Percentiles rank a stretch among this genome's conserved stretches.
Conservation (phyloP, 2,888 invertebrate genomes). For the Eupithecia centaureata region DNA sequence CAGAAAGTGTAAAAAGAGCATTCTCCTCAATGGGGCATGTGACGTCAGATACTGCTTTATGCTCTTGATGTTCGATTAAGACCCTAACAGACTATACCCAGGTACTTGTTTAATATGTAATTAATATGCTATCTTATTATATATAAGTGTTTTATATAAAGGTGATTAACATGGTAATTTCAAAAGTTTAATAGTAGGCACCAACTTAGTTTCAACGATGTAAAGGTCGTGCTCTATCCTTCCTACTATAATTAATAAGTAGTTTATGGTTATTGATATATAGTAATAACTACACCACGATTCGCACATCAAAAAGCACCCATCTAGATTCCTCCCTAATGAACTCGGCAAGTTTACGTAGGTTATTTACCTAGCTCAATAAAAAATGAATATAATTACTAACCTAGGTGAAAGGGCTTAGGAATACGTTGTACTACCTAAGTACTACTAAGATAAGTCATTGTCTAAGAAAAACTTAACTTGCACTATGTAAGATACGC, state of each 20-base stretch:
- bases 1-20: too few species aligned
- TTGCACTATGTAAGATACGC: too few species aligned
- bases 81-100: too few species aligned
- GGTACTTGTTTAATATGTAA: neutral
- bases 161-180: neutral
- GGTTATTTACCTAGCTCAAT: neutral
- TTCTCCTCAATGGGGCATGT: too few species aligned
- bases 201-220: neutral
- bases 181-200: neutral
- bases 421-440: too few species aligned
- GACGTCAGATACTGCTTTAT: too few species aligned
- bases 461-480: too few species aligned
- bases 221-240: slow-evolving; percentile 11
- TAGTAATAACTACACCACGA: neutral
- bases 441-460: too few species aligned
- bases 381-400: too few species aligned
- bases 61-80: too few species aligned
- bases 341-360: neutral
- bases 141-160: neutral
- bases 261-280: slow-evolving; percentile 13
- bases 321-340: neutral
- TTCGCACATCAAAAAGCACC: slow-evolving; percentile 1
- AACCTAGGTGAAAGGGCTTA: too few species aligned
- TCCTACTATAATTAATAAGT: slow-evolving; percentile 15
- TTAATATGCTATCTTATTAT: neutral